phyloP scores from a whole-genome alignment of 2,113 vertebrate genomes.

The Rhineura floridana region DNA sequence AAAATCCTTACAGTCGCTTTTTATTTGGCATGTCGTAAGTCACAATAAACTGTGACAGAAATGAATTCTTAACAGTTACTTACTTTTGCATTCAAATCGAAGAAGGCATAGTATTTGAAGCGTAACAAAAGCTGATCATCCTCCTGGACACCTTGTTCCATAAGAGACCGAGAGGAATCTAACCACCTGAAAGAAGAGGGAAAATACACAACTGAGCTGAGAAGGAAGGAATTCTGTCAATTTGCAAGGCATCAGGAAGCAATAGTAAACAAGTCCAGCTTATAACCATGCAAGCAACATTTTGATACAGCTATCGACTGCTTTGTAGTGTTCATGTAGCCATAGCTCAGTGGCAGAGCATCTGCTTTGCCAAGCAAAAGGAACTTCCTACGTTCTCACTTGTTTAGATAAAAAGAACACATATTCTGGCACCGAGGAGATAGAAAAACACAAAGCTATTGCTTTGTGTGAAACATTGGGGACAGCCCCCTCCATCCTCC shows the following conservation, averaged over 20 bases:
- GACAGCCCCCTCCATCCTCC: background rate
- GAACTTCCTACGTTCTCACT: too few relatives aligned
- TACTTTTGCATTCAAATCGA: slow-evolving; percentile 98
- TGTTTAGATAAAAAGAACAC: background rate
- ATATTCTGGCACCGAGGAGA: background rate
- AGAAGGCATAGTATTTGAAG: slow-evolving; percentile 98
- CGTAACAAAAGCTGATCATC: slow-evolving; percentile 89
- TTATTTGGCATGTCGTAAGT: background rate
- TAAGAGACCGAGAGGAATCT: slow-evolving; percentile 94
- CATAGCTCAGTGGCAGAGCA: too few relatives aligned
- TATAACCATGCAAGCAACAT: slow-evolving; percentile 15
- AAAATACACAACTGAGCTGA: slow-evolving; percentile 41
- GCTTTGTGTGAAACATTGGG: background rate
- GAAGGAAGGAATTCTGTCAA: slow-evolving; percentile 22
- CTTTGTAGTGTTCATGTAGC: background rate
- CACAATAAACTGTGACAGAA: background rate
- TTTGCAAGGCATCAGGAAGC: slow-evolving; percentile 30
- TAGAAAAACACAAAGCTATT: background rate
- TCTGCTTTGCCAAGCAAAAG: too few relatives aligned
- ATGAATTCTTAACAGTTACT: slow-evolving; percentile 48
- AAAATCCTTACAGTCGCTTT: background rate
- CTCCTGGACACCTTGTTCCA: slow-evolving; percentile 92
- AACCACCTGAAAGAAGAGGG: slow-evolving; percentile 85
- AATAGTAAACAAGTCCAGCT: slow-evolving; percentile 18
- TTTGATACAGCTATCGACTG: background rate